Evolutionary conservation across 1,140 invertebrate species (phyloP).

Genomic region (Drosophila kanapiae): DNA sequence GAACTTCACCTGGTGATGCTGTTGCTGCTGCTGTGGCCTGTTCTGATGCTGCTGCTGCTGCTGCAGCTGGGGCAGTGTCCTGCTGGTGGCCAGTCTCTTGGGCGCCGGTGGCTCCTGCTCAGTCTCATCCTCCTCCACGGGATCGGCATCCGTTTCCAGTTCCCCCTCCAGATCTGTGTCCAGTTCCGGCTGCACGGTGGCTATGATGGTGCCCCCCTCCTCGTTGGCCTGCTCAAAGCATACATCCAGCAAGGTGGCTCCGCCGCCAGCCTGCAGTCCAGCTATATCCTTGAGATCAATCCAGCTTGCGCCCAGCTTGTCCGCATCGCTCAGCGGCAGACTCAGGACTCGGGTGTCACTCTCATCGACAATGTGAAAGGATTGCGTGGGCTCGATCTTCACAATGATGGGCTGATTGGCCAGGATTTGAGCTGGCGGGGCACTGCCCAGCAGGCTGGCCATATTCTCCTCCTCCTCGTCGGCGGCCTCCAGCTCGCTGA

Average conservation of each 20-base stretch:
- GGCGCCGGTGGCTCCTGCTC: slow-evolving; percentile 55
- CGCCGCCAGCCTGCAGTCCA: slow-evolving; percentile 66
- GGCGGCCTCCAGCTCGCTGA: slow-evolving; percentile 67
- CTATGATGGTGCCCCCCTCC: slow-evolving; percentile 57
- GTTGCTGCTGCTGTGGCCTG: slow-evolving; percentile 29
- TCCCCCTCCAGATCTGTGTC: slow-evolving; percentile 27
- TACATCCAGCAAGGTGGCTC: slow-evolving; percentile 73
- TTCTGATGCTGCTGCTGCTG: slow-evolving; percentile 42
- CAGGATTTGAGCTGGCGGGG: slow-evolving; percentile 59
- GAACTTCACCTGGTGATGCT: slow-evolving; percentile 49
- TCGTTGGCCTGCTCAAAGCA: slow-evolving; percentile 74
- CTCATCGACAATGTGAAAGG: slow-evolving; percentile 80
- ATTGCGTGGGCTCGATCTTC: slow-evolving; percentile 80
- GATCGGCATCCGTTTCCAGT: slow-evolving; percentile 12
- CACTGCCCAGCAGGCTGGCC: slow-evolving; percentile 64
- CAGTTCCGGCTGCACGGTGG: slow-evolving; percentile 45
- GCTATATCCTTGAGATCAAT: slow-evolving; percentile 83
- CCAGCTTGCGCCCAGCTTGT: slow-evolving; percentile 81
- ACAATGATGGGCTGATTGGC: slow-evolving; percentile 80
- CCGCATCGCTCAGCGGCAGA: slow-evolving; percentile 71
- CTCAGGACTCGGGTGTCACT: slow-evolving; percentile 77
- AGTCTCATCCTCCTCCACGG: slow-evolving; percentile 25
- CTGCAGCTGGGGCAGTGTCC: slow-evolving; percentile 39
- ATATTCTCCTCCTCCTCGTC: slow-evolving; percentile 75
- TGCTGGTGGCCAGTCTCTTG: slow-evolving; percentile 58